phyloP scores from a whole-genome alignment of 2,797 vertebrate genomes.

The Sebastes melanostomus region DNA sequence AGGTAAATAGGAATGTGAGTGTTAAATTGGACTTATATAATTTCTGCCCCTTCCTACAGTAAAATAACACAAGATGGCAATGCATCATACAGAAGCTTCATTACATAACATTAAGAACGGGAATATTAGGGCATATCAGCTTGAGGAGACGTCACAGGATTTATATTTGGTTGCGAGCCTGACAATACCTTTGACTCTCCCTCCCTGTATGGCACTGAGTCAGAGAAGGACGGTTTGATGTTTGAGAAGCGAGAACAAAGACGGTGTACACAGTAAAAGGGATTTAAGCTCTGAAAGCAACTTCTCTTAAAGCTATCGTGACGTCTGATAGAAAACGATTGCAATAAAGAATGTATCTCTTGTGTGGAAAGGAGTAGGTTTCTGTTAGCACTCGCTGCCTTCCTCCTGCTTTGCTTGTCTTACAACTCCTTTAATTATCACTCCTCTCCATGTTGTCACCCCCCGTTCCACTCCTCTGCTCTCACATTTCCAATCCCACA shows the following conservation, averaged over 20 bases:
- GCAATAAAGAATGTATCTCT: slow-evolving; percentile 6
- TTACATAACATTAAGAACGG: slow-evolving; percentile 59
- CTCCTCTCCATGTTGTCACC: slow-evolving; percentile 41
- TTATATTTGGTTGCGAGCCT: slow-evolving; percentile 64
- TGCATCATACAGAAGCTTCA: slow-evolving; percentile 49
- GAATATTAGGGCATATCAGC: slow-evolving; percentile 56
- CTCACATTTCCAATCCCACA: slow-evolving; percentile 53
- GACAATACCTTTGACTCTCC: slow-evolving; percentile 62
- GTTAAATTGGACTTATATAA: slow-evolving; percentile 48
- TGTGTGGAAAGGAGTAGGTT: slow-evolving; percentile 4
- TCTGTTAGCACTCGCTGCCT: background rate
- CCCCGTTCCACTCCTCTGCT: slow-evolving; percentile 61
- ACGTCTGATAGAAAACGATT: slow-evolving; percentile 5
- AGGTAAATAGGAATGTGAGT: background rate
- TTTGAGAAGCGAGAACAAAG: slow-evolving; percentile 50
- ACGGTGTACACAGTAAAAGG: slow-evolving; percentile 7
- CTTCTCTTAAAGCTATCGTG: slow-evolving; percentile 17
- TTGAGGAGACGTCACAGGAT: slow-evolving; percentile 59
- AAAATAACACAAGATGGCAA: slow-evolving; percentile 39
- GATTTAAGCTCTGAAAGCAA: slow-evolving; percentile 24
- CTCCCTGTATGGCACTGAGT: slow-evolving; percentile 48
- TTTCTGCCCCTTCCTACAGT: slow-evolving; percentile 56
- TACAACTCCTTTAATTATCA: slow-evolving; percentile 50
- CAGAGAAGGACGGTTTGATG: slow-evolving; percentile 46
- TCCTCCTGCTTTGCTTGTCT: slow-evolving; percentile 26